phyloP scores from a whole-genome alignment of 1,140 invertebrate species.

The Drosophila gunungcola region DNA sequence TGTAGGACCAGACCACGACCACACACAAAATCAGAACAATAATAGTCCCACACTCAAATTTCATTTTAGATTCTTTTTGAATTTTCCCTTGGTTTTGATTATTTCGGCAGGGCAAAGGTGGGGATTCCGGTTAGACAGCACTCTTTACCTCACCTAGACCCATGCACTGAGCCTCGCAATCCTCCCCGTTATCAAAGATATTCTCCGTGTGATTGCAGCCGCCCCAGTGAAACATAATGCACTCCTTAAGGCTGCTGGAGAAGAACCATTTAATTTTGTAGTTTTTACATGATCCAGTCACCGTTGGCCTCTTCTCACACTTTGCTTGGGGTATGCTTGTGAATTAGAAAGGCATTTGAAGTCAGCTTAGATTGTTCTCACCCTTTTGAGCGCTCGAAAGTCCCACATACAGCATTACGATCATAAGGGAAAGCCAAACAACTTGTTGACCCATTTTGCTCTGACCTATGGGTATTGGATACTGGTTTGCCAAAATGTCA shows the following conservation, averaged over 20 bases:
- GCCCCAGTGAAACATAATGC: constrained; percentile 19
- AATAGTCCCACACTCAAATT: neutral
- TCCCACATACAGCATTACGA: neutral
- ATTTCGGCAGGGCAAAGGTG: neutral
- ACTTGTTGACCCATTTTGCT: neutral
- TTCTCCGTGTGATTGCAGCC: neutral
- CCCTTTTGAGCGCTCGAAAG: neutral
- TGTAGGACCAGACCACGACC: constrained; percentile 6
- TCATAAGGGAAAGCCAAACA: neutral
- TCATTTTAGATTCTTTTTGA: constrained; percentile 4
- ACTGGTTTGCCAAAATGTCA: neutral
- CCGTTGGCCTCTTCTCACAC: constrained; percentile 1
- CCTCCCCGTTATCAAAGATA: neutral
- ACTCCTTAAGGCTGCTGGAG: neutral
- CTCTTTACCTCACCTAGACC: neutral
- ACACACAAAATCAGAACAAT: neutral
- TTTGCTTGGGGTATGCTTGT: neutral
- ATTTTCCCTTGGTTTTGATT: neutral
- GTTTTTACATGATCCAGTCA: neutral
- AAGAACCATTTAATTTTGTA: neutral
- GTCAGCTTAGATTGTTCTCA: neutral
- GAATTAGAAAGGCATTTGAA: neutral
- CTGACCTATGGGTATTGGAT: neutral
- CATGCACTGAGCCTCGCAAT: neutral
- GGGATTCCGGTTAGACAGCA: neutral